Conservation (phyloP, 2,888 invertebrate genomes). For the Pegoplata infirma region DNA sequence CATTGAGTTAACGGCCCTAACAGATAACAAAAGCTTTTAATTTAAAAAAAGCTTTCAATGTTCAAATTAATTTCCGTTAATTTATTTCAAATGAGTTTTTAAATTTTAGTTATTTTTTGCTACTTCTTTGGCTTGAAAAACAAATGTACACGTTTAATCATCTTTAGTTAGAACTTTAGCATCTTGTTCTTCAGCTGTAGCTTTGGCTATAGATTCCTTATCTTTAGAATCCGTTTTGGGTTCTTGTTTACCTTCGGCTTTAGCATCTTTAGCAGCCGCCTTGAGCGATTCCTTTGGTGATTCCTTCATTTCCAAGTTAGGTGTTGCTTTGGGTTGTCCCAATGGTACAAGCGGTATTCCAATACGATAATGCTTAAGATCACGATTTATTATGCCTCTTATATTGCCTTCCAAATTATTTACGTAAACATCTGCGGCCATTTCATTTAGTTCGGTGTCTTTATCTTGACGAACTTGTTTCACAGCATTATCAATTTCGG, state of each 20-base stretch:
- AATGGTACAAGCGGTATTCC: conserved; percentile 25
- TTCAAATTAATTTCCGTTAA: too few relatives aligned
- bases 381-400: conserved; percentile 78
- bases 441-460: conserved; percentile 86
- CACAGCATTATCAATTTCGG: conserved; percentile 88
- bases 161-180: too few relatives aligned
- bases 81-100: too few relatives aligned
- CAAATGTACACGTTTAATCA: too few relatives aligned
- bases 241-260: not conserved
- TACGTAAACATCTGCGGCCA: conserved; percentile 87
- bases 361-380: conserved; percentile 34
- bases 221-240: not conserved
- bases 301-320: conserved; percentile 31
- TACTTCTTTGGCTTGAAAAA: too few relatives aligned
- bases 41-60: too few relatives aligned
- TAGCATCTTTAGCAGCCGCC: not conserved
- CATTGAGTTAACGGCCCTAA: too few relatives aligned
- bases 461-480: conserved; percentile 85
- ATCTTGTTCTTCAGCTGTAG: not conserved
- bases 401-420: conserved; percentile 82
- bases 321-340: conserved; percentile 37
- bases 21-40: too few relatives aligned
- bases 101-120: too few relatives aligned
- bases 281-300: conserved; percentile 1
- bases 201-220: not conserved